phyloP scores from a whole-genome alignment of 2,113 vertebrate species.

The Seriola dumerili region DNA sequence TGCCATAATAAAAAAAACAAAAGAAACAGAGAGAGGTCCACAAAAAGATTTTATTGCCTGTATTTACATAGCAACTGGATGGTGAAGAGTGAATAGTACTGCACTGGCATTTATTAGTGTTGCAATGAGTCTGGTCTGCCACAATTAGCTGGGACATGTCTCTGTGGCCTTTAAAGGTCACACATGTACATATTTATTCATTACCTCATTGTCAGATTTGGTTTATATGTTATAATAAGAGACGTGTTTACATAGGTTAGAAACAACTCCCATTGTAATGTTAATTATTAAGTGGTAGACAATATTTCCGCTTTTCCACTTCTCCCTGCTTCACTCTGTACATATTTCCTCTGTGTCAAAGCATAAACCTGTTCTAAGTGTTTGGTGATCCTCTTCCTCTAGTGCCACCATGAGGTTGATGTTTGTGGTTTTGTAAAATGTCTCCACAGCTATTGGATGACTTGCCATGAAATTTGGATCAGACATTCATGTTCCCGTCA shows the following conservation, averaged over 20 bases:
- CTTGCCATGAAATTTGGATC: not conserved
- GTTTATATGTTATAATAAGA: not conserved
- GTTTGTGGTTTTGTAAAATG: not conserved
- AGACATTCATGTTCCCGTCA: not conserved
- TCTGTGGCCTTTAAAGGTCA: constrained; percentile 32
- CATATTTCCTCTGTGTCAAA: not conserved
- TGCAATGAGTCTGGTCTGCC: not conserved
- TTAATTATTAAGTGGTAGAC: not conserved
- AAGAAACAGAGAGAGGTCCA: not conserved
- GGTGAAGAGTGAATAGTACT: not conserved
- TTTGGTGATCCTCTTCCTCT: not conserved
- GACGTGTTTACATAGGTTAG: not conserved
- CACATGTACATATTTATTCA: not conserved
- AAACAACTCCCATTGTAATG: not conserved
- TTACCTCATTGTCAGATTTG: constrained; percentile 1
- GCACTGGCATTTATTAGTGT: not conserved
- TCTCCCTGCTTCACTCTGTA: not conserved
- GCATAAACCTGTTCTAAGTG: not conserved
- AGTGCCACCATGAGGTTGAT: not conserved
- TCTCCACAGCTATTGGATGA: not conserved
- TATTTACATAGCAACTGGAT: constrained; percentile 5
- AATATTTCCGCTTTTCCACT: not conserved
- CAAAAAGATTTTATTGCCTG: not conserved
- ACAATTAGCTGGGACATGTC: not conserved
- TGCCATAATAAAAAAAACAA: constrained; percentile 9